A percentile compares a stretch with the other conserved stretches of the same genome.
These are phyloP conservation scores for Ibycter americanus DNA, from an alignment of 2,797 vertebrate genomes.

Conservation along the genomic window DNA sequence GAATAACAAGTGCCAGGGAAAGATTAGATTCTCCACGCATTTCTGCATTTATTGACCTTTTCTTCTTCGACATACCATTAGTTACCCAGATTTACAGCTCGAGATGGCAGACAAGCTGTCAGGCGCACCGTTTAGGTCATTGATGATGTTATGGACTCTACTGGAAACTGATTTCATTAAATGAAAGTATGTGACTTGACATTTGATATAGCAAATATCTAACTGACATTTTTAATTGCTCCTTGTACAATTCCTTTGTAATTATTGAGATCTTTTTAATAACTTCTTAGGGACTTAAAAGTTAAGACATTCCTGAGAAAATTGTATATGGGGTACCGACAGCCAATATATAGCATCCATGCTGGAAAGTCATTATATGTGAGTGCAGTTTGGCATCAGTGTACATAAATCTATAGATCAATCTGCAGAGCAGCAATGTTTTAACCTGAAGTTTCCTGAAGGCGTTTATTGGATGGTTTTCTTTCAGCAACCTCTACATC, in stretches of 20 bases:
- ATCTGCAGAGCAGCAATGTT: neutral
- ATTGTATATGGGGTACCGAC: neutral
- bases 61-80: neutral
- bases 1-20: neutral
- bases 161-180: conserved; percentile 17
- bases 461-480: neutral
- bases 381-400: neutral
- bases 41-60: conserved; percentile 49
- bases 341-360: neutral
- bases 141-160: neutral
- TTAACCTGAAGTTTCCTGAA: neutral
- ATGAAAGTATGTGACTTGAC: neutral
- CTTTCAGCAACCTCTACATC: neutral
- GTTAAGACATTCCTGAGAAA: neutral
- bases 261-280: neutral
- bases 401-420: neutral
- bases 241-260: neutral
- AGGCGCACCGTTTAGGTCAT: neutral
- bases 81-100: neutral
- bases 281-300: neutral
- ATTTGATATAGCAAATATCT: neutral
- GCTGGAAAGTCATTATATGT: neutral
- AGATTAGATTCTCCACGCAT: neutral
- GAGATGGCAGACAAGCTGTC: neutral
- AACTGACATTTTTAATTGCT: neutral